Evolutionary conservation across 2,113 vertebrate species (phyloP).

Genomic region (Benitochromis conjunctus): DNA sequence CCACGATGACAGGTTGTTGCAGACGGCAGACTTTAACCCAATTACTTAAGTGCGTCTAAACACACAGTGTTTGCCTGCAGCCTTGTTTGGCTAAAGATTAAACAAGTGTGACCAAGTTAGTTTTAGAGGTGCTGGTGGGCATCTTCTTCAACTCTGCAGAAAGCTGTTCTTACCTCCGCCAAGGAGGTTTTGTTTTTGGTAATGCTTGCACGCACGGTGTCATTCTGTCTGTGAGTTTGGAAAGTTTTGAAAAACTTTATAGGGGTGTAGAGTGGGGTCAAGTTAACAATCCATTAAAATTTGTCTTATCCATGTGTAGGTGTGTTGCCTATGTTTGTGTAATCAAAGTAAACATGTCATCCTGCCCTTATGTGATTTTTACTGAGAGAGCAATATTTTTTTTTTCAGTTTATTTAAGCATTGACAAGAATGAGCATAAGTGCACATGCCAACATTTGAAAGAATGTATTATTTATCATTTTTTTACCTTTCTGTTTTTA

Average conservation of each 20-base stretch:
- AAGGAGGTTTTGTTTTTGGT: neutral
- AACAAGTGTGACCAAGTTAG: neutral
- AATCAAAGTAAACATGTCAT: neutral
- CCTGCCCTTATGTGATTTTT: neutral
- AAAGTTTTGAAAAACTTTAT: neutral
- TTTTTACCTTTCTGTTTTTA: constrained; percentile 39
- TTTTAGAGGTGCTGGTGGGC: neutral
- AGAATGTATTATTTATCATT: neutral
- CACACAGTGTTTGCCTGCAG: neutral
- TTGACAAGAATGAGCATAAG: neutral
- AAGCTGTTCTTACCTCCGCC: neutral
- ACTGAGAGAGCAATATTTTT: neutral
- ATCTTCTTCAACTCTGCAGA: neutral
- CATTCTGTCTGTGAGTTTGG: neutral
- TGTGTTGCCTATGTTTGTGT: neutral
- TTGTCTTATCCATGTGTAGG: neutral
- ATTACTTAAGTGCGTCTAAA: neutral
- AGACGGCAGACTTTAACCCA: neutral
- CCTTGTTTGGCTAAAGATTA: neutral
- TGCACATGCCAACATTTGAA: neutral
- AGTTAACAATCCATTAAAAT: neutral
- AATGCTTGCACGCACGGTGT: neutral
- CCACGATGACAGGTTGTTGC: neutral
- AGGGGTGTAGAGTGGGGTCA: neutral
- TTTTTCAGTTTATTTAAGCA: neutral